Base-by-base conservation (phyloP, 2,888 invertebrate species). In the Tanytarsus gracilentus region DNA sequence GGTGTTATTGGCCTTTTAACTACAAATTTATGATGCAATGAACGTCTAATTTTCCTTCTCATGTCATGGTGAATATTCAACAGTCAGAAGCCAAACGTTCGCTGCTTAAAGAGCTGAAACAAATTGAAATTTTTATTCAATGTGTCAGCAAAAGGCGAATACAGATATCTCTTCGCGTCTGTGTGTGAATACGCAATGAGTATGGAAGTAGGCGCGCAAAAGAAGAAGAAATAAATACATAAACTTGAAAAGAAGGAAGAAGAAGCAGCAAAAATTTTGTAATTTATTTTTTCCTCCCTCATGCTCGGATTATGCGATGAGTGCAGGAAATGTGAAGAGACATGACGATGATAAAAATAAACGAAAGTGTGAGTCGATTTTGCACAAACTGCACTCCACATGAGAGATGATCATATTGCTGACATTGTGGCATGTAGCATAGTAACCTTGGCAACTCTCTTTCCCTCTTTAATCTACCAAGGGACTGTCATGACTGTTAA, bases 111-210 rank as follows among this genome's bases (percentile, higher is more conserved):
- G 5, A 8, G 14, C 21, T 26, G 26, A 49, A 26, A 49, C 49
- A 49, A 49, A 49, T 49, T 49, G 49, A 49, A 49, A 49, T 49
- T 49, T 49, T 49, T 49, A 49, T 49, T 49, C 49, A 27, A 49
- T 49, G 49, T 49, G 49, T 49, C 49, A 49, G 49, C 49, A 27
- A 49, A 44, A 44, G 21, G 23, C 23, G n/a, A n/a, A n/a, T n/a
- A n/a, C n/a, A n/a, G n/a, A n/a, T n/a, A n/a, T n/a, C n/a, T n/a
- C n/a, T n/a, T n/a, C n/a, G n/a, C 16, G 49, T 27, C 27, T 25
- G 49, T 18, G 49, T 14, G 27, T 49, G 30, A 8, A 30, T 30
- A 30, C 21, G 16, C 9, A 44, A 21, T 16, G 21, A 21, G 16
- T 11, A 44, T 21, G 21, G 21, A 44, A 39, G 14, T 8, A 39